phyloP scores from a whole-genome alignment of 1,140 invertebrate species.

The Charaxes varanes region DNA sequence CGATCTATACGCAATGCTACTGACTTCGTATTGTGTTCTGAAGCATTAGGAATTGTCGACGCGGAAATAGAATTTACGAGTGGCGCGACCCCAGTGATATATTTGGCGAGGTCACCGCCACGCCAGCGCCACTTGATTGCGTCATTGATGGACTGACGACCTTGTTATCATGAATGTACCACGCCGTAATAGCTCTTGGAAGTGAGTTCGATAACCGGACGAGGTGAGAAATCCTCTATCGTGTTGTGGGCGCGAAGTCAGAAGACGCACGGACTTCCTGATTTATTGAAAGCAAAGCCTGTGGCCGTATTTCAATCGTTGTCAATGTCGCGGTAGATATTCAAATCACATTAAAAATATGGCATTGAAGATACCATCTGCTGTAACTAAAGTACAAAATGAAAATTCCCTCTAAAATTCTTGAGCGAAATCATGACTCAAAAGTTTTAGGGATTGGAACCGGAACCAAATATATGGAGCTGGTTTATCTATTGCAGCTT shows the following conservation, averaged over 20 bases:
- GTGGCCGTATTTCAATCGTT: too few relatives aligned
- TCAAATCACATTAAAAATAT: too few relatives aligned
- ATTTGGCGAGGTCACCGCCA: constrained; percentile 46
- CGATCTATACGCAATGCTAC: constrained; percentile 39
- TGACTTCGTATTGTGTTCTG: constrained; percentile 17
- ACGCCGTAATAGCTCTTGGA: constrained; percentile 29
- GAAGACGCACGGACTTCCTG: too few relatives aligned
- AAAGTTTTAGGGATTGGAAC: too few relatives aligned
- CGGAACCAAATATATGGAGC: too few relatives aligned
- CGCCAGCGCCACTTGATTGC: constrained; percentile 29
- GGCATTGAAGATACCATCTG: too few relatives aligned
- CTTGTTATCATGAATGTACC: constrained; percentile 40
- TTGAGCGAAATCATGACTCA: too few relatives aligned
- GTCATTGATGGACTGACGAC: constrained; percentile 43
- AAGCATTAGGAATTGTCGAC: constrained; percentile 41
- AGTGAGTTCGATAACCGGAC: constrained; percentile 52
- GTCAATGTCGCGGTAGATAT: too few relatives aligned
- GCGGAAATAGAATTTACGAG: constrained; percentile 62
- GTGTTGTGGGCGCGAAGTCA: constrained; percentile 37
- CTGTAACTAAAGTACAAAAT: too few relatives aligned
- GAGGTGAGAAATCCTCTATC: constrained; percentile 52
- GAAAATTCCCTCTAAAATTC: too few relatives aligned
- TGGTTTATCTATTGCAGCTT: constrained; percentile 26
- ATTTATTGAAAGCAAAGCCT: too few relatives aligned
- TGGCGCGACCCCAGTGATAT: constrained; percentile 41